Evolutionary conservation across 2,888 invertebrate genomes (phyloP), one percentile per base, ranked within the genome.

Genomic region (Podotricha telesiphe): DNA sequence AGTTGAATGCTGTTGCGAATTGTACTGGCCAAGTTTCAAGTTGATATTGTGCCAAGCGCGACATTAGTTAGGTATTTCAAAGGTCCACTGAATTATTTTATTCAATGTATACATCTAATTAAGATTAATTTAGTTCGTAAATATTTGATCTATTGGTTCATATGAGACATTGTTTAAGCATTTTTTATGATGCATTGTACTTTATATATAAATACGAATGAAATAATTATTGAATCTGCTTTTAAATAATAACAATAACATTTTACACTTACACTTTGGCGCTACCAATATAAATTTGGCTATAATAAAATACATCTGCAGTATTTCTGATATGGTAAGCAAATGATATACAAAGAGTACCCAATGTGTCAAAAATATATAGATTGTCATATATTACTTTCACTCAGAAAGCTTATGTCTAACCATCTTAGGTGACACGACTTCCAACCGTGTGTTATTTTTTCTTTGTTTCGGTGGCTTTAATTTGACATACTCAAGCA

Each of bases 31-130:
- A 71, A 74, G 79, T 76, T 74, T 73, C 69, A 75, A 82, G 74
- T 88, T 91, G 91, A 89, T 77, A 81, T 76, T 73, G 84, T 90
- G 91, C 91, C 91, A 91, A 89, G 73, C 81, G 80, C 82, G 84
- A 88, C 86, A 83, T 78, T 75, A 76, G 84, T 78, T 75, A 76
- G 84, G 84, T 91, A 90, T 89, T 91, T 89, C 85, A 81, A 87
- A 77, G 80, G 45, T 62, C 19, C 50, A 42, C 37, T 65, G 62
- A 34, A 37, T 48, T 22, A n/a, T 42, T 48, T 37, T 19, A 50
- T 20, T 50, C 5, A 45, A 17, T 45, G 45, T 59, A 11, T 59
- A 28, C 11, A 13, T 5, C 34, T 53, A 53, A 53, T 34, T 53
- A 53, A 53, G 28, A 10, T 28, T 28, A 28, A 28, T 28, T 28